Evolutionary conservation across 2,113 vertebrate genomes (phyloP).

Genomic region (Naja naja): DNA sequence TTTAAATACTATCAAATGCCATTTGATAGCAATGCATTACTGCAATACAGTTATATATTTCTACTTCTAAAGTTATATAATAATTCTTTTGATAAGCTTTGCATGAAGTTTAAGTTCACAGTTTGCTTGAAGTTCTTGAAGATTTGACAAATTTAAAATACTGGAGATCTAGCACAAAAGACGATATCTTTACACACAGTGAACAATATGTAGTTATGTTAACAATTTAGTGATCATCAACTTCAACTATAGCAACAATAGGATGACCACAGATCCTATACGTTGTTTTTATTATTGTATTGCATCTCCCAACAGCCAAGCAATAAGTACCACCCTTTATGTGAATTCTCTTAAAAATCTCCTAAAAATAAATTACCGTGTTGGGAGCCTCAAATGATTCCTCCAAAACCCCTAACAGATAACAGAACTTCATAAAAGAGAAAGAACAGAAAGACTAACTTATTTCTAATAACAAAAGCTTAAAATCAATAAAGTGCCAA

Average conservation of each 20-base stretch:
- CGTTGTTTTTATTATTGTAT: neutral
- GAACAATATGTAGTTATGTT: neutral
- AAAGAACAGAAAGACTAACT: neutral
- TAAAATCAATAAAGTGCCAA: neutral
- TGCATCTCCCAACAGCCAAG: neutral
- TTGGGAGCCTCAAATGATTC: neutral
- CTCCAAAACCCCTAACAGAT: neutral
- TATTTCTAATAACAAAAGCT: neutral
- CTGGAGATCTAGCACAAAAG: neutral
- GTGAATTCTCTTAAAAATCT: neutral
- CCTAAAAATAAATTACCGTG: neutral
- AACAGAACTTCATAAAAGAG: neutral
- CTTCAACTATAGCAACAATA: neutral
- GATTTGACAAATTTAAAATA: neutral
- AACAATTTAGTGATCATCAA: neutral
- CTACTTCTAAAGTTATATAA: neutral
- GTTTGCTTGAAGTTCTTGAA: neutral
- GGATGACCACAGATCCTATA: neutral
- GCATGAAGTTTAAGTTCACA: neutral
- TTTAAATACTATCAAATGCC: neutral
- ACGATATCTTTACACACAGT: neutral
- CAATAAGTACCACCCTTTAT: neutral
- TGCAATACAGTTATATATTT: neutral
- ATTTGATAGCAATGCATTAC: neutral
- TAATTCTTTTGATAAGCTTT: neutral